A percentile compares a stretch with the other conserved stretches of the same genome.
These are phyloP conservation scores for Phataginus tricuspis DNA, from an alignment of 2,797 vertebrate genomes.

Conservation along the genomic window DNA sequence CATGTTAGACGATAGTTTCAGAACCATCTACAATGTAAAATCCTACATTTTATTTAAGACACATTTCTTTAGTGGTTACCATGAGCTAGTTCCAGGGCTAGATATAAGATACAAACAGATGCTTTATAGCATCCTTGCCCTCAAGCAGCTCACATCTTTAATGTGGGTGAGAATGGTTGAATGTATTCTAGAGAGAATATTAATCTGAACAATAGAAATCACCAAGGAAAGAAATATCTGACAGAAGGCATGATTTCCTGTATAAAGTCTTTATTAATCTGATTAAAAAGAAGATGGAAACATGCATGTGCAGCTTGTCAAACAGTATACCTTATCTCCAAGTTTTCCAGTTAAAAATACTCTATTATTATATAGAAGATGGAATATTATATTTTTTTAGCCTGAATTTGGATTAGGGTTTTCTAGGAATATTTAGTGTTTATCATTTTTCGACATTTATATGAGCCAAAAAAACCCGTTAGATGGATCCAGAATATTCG, in stretches of 20 bases:
- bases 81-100: not conserved
- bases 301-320: not conserved
- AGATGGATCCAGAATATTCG: not conserved
- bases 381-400: not conserved
- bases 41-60: not conserved
- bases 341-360: not conserved
- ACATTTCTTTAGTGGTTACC: not conserved
- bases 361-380: not conserved
- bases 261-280: conserved; percentile 39
- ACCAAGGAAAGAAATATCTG: not conserved
- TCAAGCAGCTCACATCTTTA: not conserved
- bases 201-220: conserved; percentile 28
- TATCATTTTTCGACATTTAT: not conserved
- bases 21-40: not conserved
- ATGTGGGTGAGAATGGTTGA: not conserved
- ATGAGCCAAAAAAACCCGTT: not conserved
- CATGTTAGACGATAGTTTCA: not conserved
- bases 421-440: conserved; percentile 8
- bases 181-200: not conserved
- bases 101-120: not conserved
- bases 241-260: conserved; percentile 15
- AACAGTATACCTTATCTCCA: not conserved
- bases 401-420: not conserved
- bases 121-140: not conserved
- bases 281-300: not conserved